phyloP scores from a whole-genome alignment of 2,888 invertebrate species.

The Drosophila fungiperda region DNA sequence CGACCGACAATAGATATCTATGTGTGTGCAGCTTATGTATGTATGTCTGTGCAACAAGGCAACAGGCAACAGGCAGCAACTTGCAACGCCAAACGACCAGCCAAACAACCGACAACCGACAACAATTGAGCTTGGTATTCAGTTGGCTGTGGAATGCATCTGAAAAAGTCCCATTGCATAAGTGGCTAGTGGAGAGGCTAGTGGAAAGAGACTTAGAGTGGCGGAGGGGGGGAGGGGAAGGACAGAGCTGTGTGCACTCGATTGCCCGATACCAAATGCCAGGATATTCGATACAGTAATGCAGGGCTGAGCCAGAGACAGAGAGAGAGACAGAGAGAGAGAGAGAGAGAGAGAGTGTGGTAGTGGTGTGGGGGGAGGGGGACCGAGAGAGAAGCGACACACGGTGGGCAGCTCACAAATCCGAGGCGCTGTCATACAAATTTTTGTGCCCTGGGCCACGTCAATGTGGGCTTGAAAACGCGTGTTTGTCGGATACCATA shows the following conservation, averaged over 20 bases:
- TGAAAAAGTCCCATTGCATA: slow-evolving; percentile 44
- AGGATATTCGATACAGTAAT: slow-evolving; percentile 73
- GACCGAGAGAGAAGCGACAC: slow-evolving; percentile 11
- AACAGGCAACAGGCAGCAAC: slow-evolving; percentile 1
- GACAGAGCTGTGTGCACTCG: slow-evolving; percentile 13
- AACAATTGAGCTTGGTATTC: slow-evolving; percentile 49
- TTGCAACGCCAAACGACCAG: slow-evolving; percentile 25
- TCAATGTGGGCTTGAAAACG: slow-evolving; percentile 74
- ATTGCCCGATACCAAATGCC: slow-evolving; percentile 43
- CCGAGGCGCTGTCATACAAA: slow-evolving; percentile 72
- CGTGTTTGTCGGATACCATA: slow-evolving; percentile 63
- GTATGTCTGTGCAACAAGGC: not conserved
- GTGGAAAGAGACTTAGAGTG: not conserved
- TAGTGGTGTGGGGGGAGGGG: not conserved
- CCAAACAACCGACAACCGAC: slow-evolving; percentile 17
- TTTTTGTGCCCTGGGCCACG: slow-evolving; percentile 57
- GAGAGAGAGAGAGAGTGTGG: not conserved
- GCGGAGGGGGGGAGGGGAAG: not conserved
- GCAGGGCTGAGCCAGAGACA: slow-evolving; percentile 38
- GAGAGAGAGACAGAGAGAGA: not conserved
- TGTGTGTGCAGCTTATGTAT: not conserved
- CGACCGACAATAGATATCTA: slow-evolving; percentile 26
- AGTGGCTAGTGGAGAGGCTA: slow-evolving; percentile 32
- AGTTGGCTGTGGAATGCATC: slow-evolving; percentile 56
- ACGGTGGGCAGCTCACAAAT: slow-evolving; percentile 49